Conservation (phyloP, 2,113 vertebrate species). For the Glaucomys volans region DNA sequence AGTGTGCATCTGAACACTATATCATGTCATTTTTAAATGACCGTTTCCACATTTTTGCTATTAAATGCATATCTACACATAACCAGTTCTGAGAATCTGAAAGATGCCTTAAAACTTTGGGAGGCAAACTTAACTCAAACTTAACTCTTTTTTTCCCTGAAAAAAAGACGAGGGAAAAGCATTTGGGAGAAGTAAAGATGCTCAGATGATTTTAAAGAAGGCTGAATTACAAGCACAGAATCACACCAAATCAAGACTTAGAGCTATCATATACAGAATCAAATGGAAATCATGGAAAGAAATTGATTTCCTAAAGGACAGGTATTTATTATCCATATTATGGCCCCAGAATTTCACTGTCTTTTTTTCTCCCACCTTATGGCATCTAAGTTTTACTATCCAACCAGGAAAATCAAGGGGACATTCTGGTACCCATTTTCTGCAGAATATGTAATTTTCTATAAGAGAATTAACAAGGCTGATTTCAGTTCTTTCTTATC, state of each 20-base stretch:
- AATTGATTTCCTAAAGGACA: neutral
- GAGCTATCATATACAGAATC: neutral
- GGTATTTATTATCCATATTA: neutral
- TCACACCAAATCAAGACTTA: neutral
- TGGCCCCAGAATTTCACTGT: neutral
- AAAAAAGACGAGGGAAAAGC: neutral
- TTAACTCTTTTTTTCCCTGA: conserved; percentile 54
- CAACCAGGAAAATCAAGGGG: neutral
- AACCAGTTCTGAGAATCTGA: neutral
- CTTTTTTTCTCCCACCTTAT: neutral
- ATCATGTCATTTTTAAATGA: neutral
- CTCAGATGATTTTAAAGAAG: conserved; percentile 28
- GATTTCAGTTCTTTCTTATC: neutral
- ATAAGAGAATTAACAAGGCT: neutral
- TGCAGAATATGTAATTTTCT: neutral
- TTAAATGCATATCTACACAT: conserved; percentile 8
- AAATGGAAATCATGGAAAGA: neutral
- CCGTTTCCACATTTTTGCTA: neutral
- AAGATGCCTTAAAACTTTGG: neutral
- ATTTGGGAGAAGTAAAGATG: conserved; percentile 27
- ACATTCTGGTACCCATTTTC: neutral
- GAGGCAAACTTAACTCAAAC: conserved; percentile 37
- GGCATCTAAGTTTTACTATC: neutral
- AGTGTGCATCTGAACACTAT: neutral
- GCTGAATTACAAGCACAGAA: conserved; percentile 14